Percentiles rank a stretch among this genome's conserved stretches.
phyloP scores from a whole-genome alignment of 2,888 invertebrate species.

The Coenonympha glycerion region DNA sequence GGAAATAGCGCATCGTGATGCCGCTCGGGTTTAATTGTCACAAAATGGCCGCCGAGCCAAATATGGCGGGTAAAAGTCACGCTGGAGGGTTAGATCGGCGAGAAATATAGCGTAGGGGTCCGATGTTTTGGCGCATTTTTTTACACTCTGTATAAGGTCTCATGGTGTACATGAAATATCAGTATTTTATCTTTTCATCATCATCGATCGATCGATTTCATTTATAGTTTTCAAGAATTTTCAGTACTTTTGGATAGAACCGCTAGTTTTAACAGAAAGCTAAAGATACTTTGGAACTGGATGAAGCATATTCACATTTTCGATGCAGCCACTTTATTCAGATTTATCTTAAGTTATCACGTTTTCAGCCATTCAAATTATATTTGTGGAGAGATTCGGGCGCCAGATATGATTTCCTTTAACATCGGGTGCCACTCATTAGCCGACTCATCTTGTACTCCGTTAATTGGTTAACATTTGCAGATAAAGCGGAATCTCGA shows the following conservation, averaged over 20 bases:
- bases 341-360: background rate
- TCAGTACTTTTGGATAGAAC: too few species aligned
- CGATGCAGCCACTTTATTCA: background rate
- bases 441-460: conserved; percentile 9
- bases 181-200: too few species aligned
- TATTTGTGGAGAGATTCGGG: conserved; percentile 2
- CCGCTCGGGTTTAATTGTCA: conserved; percentile 50
- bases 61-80: conserved; percentile 31
- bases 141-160: conserved; percentile 19
- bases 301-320: too few species aligned
- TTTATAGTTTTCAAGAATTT: too few species aligned
- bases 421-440: conserved; percentile 16
- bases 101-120: conserved; percentile 28
- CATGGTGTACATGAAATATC: background rate
- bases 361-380: background rate
- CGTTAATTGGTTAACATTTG: conserved; percentile 20
- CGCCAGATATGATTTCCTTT: conserved; percentile 11
- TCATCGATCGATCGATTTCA: background rate
- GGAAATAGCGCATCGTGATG: conserved; percentile 49
- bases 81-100: conserved; percentile 27
- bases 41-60: conserved; percentile 40
- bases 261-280: too few species aligned
- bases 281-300: too few species aligned
- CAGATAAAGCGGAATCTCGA: conserved; percentile 12
- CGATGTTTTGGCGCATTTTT: conserved; percentile 20